Evolutionary conservation across 1,140 invertebrate species (phyloP), one percentile per base, ranked within the genome.

Genomic region (Ladona fulva): DNA sequence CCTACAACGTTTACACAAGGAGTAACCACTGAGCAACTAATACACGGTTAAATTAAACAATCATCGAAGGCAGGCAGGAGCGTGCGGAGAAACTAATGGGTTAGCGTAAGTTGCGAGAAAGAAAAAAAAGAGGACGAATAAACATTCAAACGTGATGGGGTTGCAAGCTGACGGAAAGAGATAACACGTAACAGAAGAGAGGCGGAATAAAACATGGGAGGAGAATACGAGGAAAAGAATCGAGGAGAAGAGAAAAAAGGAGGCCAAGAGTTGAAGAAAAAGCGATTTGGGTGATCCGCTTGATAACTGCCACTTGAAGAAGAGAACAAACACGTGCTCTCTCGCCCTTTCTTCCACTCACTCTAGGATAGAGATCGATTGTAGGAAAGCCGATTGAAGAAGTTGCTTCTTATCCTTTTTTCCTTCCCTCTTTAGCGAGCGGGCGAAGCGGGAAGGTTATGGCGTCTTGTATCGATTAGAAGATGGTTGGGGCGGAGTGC

Each of bases 401-500:
- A 29, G 42, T 59, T 75, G 75, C 22, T 44, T 75, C 44, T 78
- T 75, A n/a, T n/a, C n/a, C n/a, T 44, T 66, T 42, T 76, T 77
- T 76, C 59, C 73, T 74, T 75, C 76, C 42, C 74, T 59, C 76
- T 76, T 78, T 74, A 42, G 74, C 78, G 74, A 74, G 78, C 75
- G 79, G 79, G 79, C 80, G 78, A 80, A 79, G 80, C 78, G 79
- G 52, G 52, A 66, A 22, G 52, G 52, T 66, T 66, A 66, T 80
- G 77, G 78, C 76, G 74, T 52, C 80, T 78, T 75, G 78, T 79
- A 81, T 80, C 80, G 77, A 81, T 81, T 80, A 80, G 80, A 78
- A 80, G 80, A 81, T 81, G 81, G 79, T 78, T 74, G 78, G 76
- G 78, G 80, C 22, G 52, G 44, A n/a, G n/a, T n/a, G 1, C 29